These are phyloP conservation scores for Brenthis daphne DNA, from an alignment of 2,888 invertebrate species.

Conservation along the genomic window DNA sequence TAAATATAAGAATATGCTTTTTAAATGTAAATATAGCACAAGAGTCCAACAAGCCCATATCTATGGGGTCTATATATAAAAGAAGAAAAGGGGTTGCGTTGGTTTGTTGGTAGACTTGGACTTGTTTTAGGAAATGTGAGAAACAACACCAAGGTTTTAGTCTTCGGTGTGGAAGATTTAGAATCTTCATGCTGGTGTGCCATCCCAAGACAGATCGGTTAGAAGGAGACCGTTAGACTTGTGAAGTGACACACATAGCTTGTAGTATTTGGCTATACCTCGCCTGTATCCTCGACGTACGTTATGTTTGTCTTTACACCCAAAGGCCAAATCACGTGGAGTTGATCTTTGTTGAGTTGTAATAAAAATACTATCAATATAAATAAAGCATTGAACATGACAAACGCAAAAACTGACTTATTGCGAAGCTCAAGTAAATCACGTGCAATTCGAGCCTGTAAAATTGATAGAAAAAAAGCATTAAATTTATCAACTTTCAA, in stretches of 20 bases:
- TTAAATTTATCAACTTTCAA: slow-evolving; percentile 79
- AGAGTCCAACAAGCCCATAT: not conserved
- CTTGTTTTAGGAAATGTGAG: slow-evolving; percentile 60
- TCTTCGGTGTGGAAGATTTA: slow-evolving; percentile 61
- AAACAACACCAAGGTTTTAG: slow-evolving; percentile 67
- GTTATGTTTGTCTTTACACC: slow-evolving; percentile 97
- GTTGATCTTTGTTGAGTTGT: slow-evolving; percentile 99
- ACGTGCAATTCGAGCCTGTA: slow-evolving; percentile 92
- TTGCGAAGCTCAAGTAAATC: slow-evolving; percentile 97
- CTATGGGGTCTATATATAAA: not conserved
- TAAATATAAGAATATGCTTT: too few species aligned
- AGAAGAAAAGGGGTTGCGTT: not conserved
- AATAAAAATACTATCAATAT: slow-evolving; percentile 99
- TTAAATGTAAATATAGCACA: too few species aligned
- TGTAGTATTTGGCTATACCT: slow-evolving; percentile 86
- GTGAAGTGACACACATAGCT: slow-evolving; percentile 73
- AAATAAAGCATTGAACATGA: slow-evolving; percentile 99
- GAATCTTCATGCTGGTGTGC: slow-evolving; percentile 78
- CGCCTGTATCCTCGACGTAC: slow-evolving; percentile 94
- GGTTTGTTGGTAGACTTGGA: slow-evolving; percentile 35
- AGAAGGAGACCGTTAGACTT: slow-evolving; percentile 80
- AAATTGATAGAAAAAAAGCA: slow-evolving; percentile 75
- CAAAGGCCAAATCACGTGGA: slow-evolving; percentile 98
- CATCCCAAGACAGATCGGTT: slow-evolving; percentile 77
- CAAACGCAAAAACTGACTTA: slow-evolving; percentile 98